Evolutionary conservation across 2,888 invertebrate species (phyloP), one percentile per base, ranked within the genome.

Genomic region (Drosophila diplacantha): DNA sequence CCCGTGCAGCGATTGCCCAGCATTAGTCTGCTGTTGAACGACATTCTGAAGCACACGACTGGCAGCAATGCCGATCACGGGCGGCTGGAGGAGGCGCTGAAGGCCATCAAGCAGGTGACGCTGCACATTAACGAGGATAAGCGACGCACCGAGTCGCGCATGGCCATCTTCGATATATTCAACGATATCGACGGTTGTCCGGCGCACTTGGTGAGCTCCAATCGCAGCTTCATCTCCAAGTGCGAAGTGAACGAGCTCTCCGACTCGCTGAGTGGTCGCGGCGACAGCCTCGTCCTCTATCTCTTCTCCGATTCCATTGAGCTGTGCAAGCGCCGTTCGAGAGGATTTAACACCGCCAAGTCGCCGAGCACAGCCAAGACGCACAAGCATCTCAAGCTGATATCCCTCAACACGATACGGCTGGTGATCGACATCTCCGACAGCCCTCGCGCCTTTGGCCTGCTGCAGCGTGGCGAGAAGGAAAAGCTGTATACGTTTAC

Each of bases 171-270:
- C 89, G 96, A 97, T 89, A 96, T 98, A 73, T 96, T 98, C 89
- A 97, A 98, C 88, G 98, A 98, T 87, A 99, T 99, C 84, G 98
- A 99, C 87, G 96, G 96, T 88, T 98, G 98, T 88, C 98, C 99
- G 72, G 93, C 97, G 1, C 95, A 96, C 86, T 90, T 98, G 73
- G 94, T 98, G 38, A 97, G 97, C 8, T 97, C 98, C 7, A 97
- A 97, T 89, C 92, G 98, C 54, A 93, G 92, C 80, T 97, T 97
- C 87, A 92, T 97, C 61, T 92, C 93, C 29, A 94, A 94, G 83
- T 94, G 95, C 83, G 97, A 97, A 87, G 96, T 96, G 53, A 93
- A 94, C 67, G 96, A 97, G 88, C 89, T 97, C 32, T 93, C 94
- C 68, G 94, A 96, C 83, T 93, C 93, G 54, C 89, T 97, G 49